Base-by-base conservation (phyloP, 2,888 invertebrate genomes). In the Synanthedon formicaeformis region DNA sequence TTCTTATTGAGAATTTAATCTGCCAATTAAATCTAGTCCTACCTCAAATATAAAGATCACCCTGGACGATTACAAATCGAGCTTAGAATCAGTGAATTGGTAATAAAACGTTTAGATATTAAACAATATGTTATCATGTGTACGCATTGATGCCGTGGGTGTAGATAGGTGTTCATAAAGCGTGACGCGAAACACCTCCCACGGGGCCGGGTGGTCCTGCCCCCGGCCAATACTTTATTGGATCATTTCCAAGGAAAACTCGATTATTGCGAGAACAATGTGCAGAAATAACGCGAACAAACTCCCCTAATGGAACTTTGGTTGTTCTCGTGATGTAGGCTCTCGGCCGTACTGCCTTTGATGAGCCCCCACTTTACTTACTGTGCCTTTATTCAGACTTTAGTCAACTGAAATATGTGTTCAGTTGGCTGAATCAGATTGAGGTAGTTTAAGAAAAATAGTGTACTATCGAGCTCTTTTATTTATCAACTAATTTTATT, bases 161-260 rank as follows among this genome's bases (percentile, higher is more conserved):
- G 34, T 34, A 10, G 34, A 62, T 54, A 53, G 58, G 57, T 58
- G 60, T 59, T 58, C 60, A 61, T 62, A 64, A 49, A 14, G 49
- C 49, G 49, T 12, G 16, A 23, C 49, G 49, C 23, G 10, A 23
- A 23, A 49, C 49, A 18, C 45, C 45, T 45, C 45, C 45, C 45
- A 60, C 63, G 59, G 55, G 57, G 56, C 10, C 34, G 34, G 34
- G 34, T 10, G 34, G 34, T 34, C 34, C 58, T 60, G 66, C 65
- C 66, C 69, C 60, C 54, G 61, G 64, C 63, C 62, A 66, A 66
- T 65, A 66, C 61, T 71, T 73, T 74, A 73, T 77, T 80, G 77
- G 78, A 72, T 66, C 67, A 66, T 68, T 67, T 75, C 78, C 75
- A 80, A 75, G 60, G 69, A 68, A 75, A 81, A 76, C 72, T 73